A percentile compares a stretch with the other conserved stretches of the same genome.
Conservation (phyloP, 2,113 vertebrate genomes). For the Taurulus bubalis region DNA sequence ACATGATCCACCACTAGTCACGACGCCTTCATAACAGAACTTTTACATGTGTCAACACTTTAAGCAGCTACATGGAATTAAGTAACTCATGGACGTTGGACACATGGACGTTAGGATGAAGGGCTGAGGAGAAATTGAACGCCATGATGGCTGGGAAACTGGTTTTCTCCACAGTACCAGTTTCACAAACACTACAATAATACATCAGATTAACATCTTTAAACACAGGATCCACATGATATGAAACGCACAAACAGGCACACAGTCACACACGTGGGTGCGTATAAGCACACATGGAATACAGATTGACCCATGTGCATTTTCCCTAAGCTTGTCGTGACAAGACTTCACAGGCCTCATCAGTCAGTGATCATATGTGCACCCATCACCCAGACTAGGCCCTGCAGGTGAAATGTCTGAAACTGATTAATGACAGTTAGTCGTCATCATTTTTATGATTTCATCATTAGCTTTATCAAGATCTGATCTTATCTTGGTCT, state of each 20-base stretch:
- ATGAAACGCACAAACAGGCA: conserved; percentile 19
- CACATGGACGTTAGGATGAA: conserved; percentile 1
- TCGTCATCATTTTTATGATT: neutral
- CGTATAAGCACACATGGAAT: conserved; percentile 11
- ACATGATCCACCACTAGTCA: conserved; percentile 16
- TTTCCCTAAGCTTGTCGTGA: conserved; percentile 44
- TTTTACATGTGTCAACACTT: conserved; percentile 17
- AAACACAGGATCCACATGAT: conserved; percentile 21
- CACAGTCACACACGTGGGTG: neutral
- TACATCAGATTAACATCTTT: conserved; percentile 14
- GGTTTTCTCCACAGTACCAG: conserved; percentile 9
- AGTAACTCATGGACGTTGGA: neutral
- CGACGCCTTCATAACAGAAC: conserved; percentile 7
- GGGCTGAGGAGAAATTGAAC: conserved; percentile 24
- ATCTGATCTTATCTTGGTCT: neutral
- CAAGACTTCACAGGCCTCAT: conserved; percentile 26
- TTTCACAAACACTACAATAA: conserved; percentile 43
- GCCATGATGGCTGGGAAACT: neutral
- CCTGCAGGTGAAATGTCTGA: neutral
- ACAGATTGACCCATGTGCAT: conserved; percentile 34
- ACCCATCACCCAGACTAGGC: conserved; percentile 10
- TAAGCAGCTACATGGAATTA: conserved; percentile 23
- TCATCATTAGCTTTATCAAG: neutral
- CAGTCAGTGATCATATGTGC: conserved; percentile 24
- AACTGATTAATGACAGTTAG: neutral